Percentiles rank a stretch among this genome's conserved stretches.
These are phyloP conservation scores for Rostratula benghalensis DNA, from an alignment of 2,113 vertebrate species.

Conservation along the genomic window DNA sequence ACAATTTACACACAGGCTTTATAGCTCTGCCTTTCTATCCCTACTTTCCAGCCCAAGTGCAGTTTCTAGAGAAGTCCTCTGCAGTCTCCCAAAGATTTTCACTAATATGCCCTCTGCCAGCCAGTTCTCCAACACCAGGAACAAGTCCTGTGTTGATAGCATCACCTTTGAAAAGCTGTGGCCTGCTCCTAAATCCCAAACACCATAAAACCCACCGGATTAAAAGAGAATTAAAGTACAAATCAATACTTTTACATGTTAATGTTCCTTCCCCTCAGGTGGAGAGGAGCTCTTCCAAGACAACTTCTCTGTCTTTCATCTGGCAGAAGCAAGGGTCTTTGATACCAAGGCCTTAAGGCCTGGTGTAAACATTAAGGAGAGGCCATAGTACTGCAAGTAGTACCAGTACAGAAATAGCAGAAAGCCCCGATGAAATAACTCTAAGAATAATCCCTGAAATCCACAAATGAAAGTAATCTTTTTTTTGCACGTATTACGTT, in stretches of 20 bases:
- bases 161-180: neutral
- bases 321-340: neutral
- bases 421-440: neutral
- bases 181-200: neutral
- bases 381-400: neutral
- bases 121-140: neutral
- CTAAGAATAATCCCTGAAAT: neutral
- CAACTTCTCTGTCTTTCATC: neutral
- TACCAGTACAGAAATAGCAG: neutral
- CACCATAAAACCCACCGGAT: neutral
- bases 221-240: neutral
- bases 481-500: neutral
- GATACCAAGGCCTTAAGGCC: neutral
- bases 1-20: neutral
- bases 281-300: neutral
- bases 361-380: neutral
- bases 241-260: neutral
- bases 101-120: neutral
- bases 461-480: neutral
- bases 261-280: neutral
- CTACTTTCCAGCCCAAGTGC: neutral
- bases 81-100: neutral
- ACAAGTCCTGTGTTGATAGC: fast-evolving
- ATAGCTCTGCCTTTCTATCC: neutral
- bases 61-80: neutral